These are phyloP conservation scores for Urophycis tenuis DNA, from an alignment of 2,797 vertebrate species.

Conservation along the genomic window DNA sequence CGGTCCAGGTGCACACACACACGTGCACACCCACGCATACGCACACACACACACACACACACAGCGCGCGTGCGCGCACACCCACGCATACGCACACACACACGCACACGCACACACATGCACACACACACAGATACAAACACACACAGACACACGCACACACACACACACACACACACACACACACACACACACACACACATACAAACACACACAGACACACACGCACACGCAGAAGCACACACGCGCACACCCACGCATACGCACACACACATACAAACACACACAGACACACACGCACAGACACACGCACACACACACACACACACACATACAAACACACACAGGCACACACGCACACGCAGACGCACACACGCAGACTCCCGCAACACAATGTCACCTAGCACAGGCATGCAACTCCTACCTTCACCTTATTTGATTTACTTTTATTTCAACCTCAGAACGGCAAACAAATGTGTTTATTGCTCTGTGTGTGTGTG, in stretches of 20 bases:
- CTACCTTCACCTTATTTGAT: constrained; percentile 23
- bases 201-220: background rate
- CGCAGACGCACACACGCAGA: background rate
- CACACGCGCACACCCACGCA: constrained; percentile 1
- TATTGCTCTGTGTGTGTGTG: no score
- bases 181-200: constrained; percentile 5
- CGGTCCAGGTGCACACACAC: no score
- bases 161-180: background rate
- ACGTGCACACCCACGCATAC: background rate
- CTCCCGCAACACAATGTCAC: background rate
- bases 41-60: background rate
- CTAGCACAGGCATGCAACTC: constrained; percentile 22
- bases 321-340: background rate
- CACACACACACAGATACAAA: constrained; percentile 1
- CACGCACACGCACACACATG: background rate
- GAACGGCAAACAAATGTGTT: constrained; percentile 40
- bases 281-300: background rate
- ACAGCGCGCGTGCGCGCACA: no score
- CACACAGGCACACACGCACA: background rate
- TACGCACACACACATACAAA: background rate
- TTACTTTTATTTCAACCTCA: background rate
- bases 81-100: background rate
- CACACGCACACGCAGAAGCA: background rate
- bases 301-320: constrained; percentile 3
- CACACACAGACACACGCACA: background rate